phyloP scores from a whole-genome alignment of 2,113 vertebrate species.

The Lipophrys pholis region DNA sequence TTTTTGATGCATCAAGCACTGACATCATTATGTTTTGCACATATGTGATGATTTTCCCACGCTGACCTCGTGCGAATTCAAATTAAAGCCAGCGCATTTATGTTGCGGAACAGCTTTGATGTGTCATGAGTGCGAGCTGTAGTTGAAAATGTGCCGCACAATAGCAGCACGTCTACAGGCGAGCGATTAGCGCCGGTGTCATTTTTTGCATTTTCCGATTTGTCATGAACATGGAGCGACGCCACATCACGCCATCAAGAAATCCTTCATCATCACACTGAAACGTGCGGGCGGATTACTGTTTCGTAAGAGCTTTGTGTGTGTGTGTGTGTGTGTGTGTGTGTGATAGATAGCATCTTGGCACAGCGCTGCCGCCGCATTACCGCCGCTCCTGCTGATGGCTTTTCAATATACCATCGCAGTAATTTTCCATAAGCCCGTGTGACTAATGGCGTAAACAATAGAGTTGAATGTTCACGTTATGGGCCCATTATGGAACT shows the following conservation, averaged over 20 bases:
- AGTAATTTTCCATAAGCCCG: constrained; percentile 70
- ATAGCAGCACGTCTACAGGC: neutral
- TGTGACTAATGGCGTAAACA: constrained; percentile 77
- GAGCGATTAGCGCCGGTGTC: neutral
- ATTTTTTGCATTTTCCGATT: too few relatives aligned
- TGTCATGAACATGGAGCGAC: too few relatives aligned
- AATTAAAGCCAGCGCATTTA: neutral
- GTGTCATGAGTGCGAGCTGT: neutral
- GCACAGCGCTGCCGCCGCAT: constrained; percentile 32
- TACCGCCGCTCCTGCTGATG: constrained; percentile 56
- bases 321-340: neutral
- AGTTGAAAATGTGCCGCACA: neutral
- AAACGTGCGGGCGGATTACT: constrained; percentile 32
- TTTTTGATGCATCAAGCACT: too few relatives aligned
- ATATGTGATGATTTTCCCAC: neutral
- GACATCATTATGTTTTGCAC: neutral
- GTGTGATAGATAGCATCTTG: constrained; percentile 68
- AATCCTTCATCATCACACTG: constrained; percentile 14
- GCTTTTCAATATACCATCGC: constrained; percentile 67
- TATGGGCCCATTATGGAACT: constrained; percentile 70
- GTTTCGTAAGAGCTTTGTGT: constrained; percentile 37
- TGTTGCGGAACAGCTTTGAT: neutral
- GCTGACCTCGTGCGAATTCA: neutral
- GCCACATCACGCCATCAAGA: constrained; percentile 25
- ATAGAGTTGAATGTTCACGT: constrained; percentile 69